Percentiles rank a stretch among this genome's conserved stretches.
Conservation (phyloP, 2,113 vertebrate genomes). For the Apistogramma diplotaenia region DNA sequence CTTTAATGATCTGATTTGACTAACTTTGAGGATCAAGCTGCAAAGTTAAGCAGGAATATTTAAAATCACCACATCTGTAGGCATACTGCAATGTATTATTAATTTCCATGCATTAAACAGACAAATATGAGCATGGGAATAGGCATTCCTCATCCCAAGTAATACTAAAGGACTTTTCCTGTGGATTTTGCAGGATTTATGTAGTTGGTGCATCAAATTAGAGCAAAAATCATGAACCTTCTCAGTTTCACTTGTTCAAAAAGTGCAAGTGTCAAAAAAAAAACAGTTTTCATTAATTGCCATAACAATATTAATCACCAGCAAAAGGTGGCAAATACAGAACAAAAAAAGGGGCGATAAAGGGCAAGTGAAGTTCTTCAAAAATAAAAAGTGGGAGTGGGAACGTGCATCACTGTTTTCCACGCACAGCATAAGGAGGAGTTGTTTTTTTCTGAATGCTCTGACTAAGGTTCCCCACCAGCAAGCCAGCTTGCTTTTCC, state of each 20-base stretch:
- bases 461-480: conserved; percentile 37
- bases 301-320: background rate
- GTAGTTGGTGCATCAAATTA: background rate
- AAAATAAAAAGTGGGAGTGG: background rate
- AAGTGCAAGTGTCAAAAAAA: background rate
- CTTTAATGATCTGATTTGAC: conserved; percentile 44
- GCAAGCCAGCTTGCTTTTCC: conserved; percentile 31
- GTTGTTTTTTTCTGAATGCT: conserved; percentile 3
- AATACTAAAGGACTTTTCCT: background rate
- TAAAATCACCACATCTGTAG: conserved; percentile 19
- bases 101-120: conserved; percentile 16
- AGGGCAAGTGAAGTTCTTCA: background rate
- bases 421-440: background rate
- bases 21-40: conserved; percentile 26
- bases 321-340: conserved; percentile 11
- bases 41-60: conserved; percentile 34
- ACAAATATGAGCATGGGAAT: conserved; percentile 18
- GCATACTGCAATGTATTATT: conserved; percentile 18
- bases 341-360: background rate
- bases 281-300: too few species aligned
- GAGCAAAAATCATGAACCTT: background rate
- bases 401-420: background rate
- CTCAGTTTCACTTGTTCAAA: background rate
- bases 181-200: conserved; percentile 32
- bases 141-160: background rate